These are phyloP conservation scores for Cydia pomonella DNA, from an alignment of 1,140 invertebrate genomes.

Conservation along the genomic window DNA sequence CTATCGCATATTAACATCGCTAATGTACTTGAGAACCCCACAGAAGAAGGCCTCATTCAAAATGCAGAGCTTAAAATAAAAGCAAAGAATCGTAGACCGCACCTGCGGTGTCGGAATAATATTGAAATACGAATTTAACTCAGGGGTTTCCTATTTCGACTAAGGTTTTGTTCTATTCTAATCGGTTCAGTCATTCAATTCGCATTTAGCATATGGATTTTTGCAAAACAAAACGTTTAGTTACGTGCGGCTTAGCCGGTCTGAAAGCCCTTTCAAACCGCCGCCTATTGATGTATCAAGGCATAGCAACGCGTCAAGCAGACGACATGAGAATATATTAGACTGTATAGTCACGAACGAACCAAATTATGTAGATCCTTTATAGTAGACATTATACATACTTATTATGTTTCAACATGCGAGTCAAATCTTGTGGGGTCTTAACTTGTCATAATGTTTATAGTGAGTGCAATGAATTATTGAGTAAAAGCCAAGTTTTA, in stretches of 20 bases:
- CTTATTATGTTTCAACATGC: conserved; percentile 28
- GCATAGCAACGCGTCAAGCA: conserved; percentile 59
- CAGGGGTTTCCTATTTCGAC: conserved; percentile 26
- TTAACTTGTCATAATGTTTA: conserved; percentile 23
- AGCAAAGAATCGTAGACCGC: conserved; percentile 22
- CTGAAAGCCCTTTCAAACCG: conserved; percentile 35
- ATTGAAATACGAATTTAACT: conserved; percentile 7
- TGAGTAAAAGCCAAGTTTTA: conserved; percentile 5
- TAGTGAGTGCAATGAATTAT: conserved; percentile 4
- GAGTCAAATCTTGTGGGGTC: conserved; percentile 23
- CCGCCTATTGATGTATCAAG: conserved; percentile 64
- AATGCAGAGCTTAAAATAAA: conserved; percentile 48
- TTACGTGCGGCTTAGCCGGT: conserved; percentile 12
- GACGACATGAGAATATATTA: conserved; percentile 56
- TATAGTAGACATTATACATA: conserved; percentile 27
- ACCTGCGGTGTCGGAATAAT: conserved; percentile 10
- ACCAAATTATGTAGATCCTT: conserved; percentile 36
- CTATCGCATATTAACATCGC: conserved; percentile 63
- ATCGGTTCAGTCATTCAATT: conserved; percentile 3
- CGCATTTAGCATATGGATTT: conserved; percentile 1
- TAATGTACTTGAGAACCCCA: conserved; percentile 55
- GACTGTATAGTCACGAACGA: conserved; percentile 63
- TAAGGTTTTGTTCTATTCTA: conserved; percentile 14
- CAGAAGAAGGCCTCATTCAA: conserved; percentile 54
- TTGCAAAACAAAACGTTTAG: conserved; percentile 13